Percentiles rank a stretch among this genome's conserved stretches.
These are phyloP conservation scores for Gnathonemus longibarbis DNA, from an alignment of 2,113 vertebrate species.

Conservation along the genomic window DNA sequence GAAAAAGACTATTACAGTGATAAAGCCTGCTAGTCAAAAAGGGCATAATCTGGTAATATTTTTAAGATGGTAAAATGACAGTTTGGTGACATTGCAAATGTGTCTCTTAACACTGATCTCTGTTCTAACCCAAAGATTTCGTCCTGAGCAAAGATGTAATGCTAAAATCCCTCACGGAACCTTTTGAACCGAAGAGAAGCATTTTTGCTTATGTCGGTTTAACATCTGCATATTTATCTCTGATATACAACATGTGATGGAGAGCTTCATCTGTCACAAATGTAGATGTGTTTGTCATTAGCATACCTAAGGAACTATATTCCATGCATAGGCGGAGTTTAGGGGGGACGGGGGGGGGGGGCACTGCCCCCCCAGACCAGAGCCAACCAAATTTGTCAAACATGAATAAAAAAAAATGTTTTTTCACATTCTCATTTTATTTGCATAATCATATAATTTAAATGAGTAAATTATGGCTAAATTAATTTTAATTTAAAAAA, in stretches of 20 bases:
- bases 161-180: not conserved
- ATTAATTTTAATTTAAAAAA: too few relatives aligned
- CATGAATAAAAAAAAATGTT: too few relatives aligned
- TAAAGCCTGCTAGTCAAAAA: not conserved
- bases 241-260: not conserved
- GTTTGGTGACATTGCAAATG: not conserved
- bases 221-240: not conserved
- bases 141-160: not conserved
- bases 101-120: not conserved
- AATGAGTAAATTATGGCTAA: too few relatives aligned
- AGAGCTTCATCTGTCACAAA: not conserved
- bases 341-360: too few relatives aligned
- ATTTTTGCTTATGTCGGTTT: not conserved
- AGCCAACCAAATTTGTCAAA: too few relatives aligned
- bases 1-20: not conserved
- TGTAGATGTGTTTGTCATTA: not conserved
- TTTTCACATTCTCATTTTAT: too few relatives aligned
- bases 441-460: too few relatives aligned
- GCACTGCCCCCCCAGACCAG: too few relatives aligned
- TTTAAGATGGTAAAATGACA: not conserved
- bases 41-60: not conserved
- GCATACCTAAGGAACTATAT: not conserved
- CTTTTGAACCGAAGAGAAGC: not conserved
- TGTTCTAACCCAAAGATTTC: not conserved
- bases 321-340: not conserved